Evolutionary conservation across 2,797 vertebrate genomes (phyloP), one percentile per base, ranked within the genome.

Genomic region (Anniella stebbinsi): DNA sequence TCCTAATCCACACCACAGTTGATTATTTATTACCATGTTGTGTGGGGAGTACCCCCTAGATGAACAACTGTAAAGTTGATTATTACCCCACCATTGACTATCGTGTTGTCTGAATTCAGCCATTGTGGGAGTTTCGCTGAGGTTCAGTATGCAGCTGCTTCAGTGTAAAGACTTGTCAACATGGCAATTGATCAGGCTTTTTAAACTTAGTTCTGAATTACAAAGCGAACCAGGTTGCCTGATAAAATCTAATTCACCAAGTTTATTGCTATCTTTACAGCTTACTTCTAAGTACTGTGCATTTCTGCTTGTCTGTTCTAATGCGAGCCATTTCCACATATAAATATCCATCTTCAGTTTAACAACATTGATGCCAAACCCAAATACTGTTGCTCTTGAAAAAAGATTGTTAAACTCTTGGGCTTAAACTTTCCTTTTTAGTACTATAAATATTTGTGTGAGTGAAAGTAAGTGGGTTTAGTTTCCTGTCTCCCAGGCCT

Each of bases 391-490:
- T 38, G 51, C 48, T 85, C 86, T 93, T 57, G 81, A 75, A 57
- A 36, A 1, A 3, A 81, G 3, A 72, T 72, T 76, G 21, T 75
- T 51, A 67, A 57, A 86, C 2, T 17, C 51, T 51, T 1, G 0
- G 51, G 51, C 57, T 81, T 80, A 76, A 10, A 8, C 72, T 57
- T 36, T 45, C 66, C 3, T 4, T 78, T 92, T 77, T 70, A 36
- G 33, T 7, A 67, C 17, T 51, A 84, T 87, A 84, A 90, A 83
- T 45, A 86, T 11, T 11, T 88, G 88, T 84, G 10, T 25, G 70
- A 92, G 25, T 5, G n/a, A 77, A 91, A 92, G 36, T 23, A 81
- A 85, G 85, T 70, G 63, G 63, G 1, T 30, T n/a, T 87, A 72
- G 1, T n/a, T 69, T 87, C 92, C 77, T 86, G 33, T 48, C 88